Evolutionary conservation across 2,113 vertebrate species (phyloP), one percentile per base, ranked within the genome.

Genomic region (Terrapene triunguis): DNA sequence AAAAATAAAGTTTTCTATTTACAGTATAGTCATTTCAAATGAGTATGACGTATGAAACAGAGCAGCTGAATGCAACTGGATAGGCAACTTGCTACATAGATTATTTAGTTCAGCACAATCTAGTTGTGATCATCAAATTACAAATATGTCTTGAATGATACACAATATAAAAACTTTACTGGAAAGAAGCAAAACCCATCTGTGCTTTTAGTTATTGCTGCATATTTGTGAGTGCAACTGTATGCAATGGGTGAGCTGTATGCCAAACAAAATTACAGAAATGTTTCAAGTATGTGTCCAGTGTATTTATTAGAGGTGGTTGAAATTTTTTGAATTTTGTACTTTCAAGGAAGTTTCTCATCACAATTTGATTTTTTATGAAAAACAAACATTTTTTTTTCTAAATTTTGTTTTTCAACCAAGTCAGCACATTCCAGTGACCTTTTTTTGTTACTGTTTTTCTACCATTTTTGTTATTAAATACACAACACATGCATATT

Each of bases 1-100:
- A 90, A 44, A 95, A 51, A 80, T 79, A 87, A 87, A 96, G 57
- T 94, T 94, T 80, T 80, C 86, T 88, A 54, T 90, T 96, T 91
- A 90, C 53, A 89, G 81, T 44, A 54, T 90, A 90, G 89, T 47
- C 24, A 27, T 78, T 78, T 47, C 19, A 72, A 72, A 72, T 72
- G 19, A 21, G 35, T 72, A 72, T 74, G 42, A 80, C 12, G 3
- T 0, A 48, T 1, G 38, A 95, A 47, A 85, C 6, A 74, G 8
- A 83, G 57, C 89, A 87, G 79, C 79, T 95, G 87, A 84, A 79
- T 89, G 44, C 90, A 90, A 72, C 82, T 32, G 27, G 27, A 0
- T 90, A 55, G 80, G 42, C 86, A 96, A 59, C 44, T 51, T 93
- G 53, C 82, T 93, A 92, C 50, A 65, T 65, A 79, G 76, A 65